Evolutionary conservation across 2,888 invertebrate genomes (phyloP).

Genomic region (Leptogaster cylindrica): DNA sequence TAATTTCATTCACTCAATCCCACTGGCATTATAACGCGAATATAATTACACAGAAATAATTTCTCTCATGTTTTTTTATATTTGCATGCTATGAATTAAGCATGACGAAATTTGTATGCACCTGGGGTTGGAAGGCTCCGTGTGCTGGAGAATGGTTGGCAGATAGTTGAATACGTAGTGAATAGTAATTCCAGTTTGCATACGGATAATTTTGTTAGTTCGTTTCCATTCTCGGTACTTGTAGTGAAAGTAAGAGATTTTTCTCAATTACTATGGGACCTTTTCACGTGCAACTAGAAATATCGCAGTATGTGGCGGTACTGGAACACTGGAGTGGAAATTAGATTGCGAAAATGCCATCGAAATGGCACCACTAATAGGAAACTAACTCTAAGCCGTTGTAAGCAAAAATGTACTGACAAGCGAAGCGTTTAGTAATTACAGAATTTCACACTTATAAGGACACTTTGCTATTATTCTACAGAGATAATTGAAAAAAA

Average conservation of each 20-base stretch:
- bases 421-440: not conserved
- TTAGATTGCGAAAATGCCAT: not conserved
- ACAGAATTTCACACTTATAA: not conserved
- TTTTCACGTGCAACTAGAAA: not conserved
- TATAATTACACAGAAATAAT: conserved; percentile 3
- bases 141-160: not conserved
- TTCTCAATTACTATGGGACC: not conserved
- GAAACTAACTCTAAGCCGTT: too few relatives aligned
- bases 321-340: not conserved
- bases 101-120: not conserved
- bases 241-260: not conserved
- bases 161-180: conserved; percentile 9
- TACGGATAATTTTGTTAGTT: not conserved
- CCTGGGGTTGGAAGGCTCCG: not conserved
- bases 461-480: not conserved
- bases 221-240: too few relatives aligned
- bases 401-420: too few relatives aligned
- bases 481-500: too few relatives aligned
- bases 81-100: conserved; percentile 1
- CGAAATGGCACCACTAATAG: not conserved
- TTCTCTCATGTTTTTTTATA: not conserved
- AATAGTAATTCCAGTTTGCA: not conserved
- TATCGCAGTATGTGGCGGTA: not conserved
- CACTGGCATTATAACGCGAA: not conserved
- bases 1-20: conserved; percentile 7